phyloP scores from a whole-genome alignment of 2,113 vertebrate species.

The Arvicanthis niloticus region DNA sequence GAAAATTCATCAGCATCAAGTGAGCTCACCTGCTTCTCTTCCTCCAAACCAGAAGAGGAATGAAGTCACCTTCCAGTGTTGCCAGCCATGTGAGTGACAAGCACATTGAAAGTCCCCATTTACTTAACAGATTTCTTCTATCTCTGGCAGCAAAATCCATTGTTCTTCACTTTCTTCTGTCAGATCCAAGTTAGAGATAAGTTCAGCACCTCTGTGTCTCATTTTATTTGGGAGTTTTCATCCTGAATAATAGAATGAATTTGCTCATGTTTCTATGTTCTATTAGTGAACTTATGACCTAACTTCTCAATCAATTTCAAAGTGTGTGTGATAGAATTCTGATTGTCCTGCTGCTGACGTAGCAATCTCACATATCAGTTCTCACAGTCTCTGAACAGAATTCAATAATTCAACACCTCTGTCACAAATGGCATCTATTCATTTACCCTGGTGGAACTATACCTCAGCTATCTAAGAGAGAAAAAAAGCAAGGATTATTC shows the following conservation, averaged over 20 bases:
- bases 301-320: neutral
- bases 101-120: neutral
- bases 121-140: neutral
- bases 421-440: neutral
- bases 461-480: constrained; percentile 33
- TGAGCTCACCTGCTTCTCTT: neutral
- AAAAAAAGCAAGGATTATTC: constrained; percentile 19
- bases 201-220: neutral
- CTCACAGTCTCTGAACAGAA: neutral
- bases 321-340: neutral
- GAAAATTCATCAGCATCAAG: constrained; percentile 18
- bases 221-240: neutral
- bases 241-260: neutral
- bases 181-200: neutral
- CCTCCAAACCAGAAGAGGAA: neutral
- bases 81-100: neutral
- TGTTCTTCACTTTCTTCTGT: neutral
- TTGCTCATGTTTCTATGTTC: neutral
- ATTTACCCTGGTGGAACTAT: neutral
- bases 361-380: neutral
- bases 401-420: neutral
- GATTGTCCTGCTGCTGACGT: neutral
- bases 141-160: neutral
- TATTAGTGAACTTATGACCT: neutral
- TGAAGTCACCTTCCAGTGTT: neutral